These are phyloP conservation scores for Meles meles DNA, from an alignment of 2,113 vertebrate genomes.

Conservation along the genomic window DNA sequence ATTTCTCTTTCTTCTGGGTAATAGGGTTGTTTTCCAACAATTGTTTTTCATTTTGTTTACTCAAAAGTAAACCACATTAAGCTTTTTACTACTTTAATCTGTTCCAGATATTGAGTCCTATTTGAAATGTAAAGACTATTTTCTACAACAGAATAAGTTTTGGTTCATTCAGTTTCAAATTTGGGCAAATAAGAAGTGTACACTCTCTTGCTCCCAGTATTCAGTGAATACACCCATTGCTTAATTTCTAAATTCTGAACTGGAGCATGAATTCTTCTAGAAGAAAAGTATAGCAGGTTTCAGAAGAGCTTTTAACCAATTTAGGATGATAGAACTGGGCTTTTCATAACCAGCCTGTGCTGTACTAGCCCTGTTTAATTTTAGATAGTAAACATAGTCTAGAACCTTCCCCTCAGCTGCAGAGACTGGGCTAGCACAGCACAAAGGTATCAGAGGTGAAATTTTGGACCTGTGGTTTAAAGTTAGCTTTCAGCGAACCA, in stretches of 20 bases:
- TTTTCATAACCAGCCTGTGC: neutral
- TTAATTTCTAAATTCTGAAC: constrained; percentile 23
- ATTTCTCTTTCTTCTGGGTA: constrained; percentile 7
- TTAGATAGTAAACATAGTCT: neutral
- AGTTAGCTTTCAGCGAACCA: constrained; percentile 15
- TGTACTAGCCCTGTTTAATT: neutral
- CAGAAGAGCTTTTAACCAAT: neutral
- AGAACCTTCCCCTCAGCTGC: neutral
- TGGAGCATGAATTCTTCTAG: neutral
- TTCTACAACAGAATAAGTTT: constrained; percentile 4
- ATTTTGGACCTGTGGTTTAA: neutral
- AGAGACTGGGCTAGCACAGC: neutral
- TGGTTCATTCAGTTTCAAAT: neutral
- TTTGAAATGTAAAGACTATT: constrained; percentile 15
- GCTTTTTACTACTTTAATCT: constrained; percentile 17
- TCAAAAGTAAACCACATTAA: constrained; percentile 37
- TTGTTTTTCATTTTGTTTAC: neutral
- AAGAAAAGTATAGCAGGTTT: neutral
- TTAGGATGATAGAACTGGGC: neutral
- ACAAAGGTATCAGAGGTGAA: neutral
- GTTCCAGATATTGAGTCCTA: neutral
- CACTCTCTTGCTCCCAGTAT: neutral
- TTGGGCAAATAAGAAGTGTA: neutral
- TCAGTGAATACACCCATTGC: neutral
- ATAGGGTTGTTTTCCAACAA: constrained; percentile 17